Conservation (phyloP, 2,113 vertebrate species). For the Alosa alosa region DNA sequence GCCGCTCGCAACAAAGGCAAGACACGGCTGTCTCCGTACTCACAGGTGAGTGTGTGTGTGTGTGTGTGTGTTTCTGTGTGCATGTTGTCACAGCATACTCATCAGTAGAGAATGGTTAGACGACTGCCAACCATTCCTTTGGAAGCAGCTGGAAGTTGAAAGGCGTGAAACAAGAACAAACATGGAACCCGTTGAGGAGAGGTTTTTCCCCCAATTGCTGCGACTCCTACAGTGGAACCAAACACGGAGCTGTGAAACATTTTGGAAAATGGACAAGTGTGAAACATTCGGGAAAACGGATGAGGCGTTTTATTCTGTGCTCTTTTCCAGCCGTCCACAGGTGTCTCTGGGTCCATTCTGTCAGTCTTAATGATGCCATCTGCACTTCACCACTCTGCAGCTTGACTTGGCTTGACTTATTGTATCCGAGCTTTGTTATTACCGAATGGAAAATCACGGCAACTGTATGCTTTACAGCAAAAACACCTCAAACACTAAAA, state of each 20-base stretch:
- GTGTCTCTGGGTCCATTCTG: conserved; percentile 1
- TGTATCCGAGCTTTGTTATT: neutral
- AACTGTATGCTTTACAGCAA: neutral
- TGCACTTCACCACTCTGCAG: neutral
- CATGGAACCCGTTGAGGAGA: neutral
- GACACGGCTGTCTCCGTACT: conserved; percentile 90
- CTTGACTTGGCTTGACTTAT: neutral
- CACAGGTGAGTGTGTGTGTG: conserved; percentile 75
- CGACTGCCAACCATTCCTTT: neutral
- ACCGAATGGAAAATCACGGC: neutral
- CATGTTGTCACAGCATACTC: neutral
- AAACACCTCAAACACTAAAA: neutral
- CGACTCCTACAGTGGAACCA: neutral
- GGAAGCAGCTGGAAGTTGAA: conserved; percentile 1
- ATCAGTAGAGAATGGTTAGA: neutral
- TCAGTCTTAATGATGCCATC: neutral
- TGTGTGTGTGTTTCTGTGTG: neutral
- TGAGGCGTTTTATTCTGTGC: neutral
- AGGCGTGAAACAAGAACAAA: conserved; percentile 14
- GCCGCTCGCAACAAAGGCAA: conserved; percentile 83
- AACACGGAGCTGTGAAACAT: neutral
- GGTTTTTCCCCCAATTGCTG: neutral
- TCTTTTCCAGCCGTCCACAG: neutral
- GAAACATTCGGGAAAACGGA: neutral
- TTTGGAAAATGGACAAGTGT: conserved; percentile 3